These are phyloP conservation scores for Papilio dardanus DNA, from an alignment of 1,140 invertebrate species.

Conservation along the genomic window DNA sequence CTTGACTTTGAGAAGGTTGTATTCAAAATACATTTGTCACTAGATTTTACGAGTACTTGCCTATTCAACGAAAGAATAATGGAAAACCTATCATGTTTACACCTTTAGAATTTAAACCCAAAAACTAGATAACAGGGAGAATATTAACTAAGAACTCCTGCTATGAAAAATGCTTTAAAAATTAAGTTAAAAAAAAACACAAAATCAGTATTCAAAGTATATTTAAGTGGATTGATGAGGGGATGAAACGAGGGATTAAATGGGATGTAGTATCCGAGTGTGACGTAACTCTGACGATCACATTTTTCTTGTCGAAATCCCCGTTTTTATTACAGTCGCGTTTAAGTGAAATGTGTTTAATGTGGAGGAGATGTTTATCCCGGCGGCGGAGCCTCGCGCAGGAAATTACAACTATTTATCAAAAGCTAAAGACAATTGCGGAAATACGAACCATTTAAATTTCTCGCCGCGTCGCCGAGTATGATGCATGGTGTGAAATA, in stretches of 20 bases:
- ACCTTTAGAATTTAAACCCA: neutral
- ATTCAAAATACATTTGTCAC: too few relatives aligned
- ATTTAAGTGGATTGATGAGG: constrained; percentile 13
- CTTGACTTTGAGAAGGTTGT: neutral
- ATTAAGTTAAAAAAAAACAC: neutral
- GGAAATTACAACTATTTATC: constrained; percentile 29
- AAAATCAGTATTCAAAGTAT: neutral
- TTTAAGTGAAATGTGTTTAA: neutral
- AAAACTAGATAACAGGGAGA: too few relatives aligned
- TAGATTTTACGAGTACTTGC: too few relatives aligned
- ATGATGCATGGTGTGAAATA: neutral
- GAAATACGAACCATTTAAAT: constrained; percentile 32
- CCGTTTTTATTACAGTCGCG: neutral
- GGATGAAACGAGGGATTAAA: neutral
- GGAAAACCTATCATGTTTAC: neutral
- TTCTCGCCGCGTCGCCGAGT: neutral
- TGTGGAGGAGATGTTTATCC: constrained; percentile 14
- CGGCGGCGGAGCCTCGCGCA: neutral
- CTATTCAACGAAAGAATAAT: too few relatives aligned
- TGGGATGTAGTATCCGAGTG: neutral
- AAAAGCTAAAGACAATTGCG: constrained; percentile 27
- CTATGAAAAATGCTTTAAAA: too few relatives aligned
- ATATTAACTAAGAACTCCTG: neutral
- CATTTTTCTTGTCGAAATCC: neutral
- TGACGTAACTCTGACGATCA: neutral